phyloP scores from a whole-genome alignment of 2,888 invertebrate genomes.

The Danaus chrysippus region DNA sequence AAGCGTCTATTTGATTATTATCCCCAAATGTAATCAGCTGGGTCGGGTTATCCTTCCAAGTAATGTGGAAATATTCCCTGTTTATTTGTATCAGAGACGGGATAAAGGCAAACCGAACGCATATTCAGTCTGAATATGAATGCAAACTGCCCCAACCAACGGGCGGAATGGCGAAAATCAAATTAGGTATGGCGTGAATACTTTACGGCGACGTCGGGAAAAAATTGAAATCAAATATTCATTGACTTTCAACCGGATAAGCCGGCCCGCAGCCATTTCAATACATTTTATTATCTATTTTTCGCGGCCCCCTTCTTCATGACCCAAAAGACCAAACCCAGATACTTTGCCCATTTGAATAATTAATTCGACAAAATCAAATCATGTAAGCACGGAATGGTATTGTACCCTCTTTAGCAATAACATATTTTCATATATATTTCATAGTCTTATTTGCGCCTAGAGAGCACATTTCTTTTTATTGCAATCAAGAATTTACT shows the following conservation, averaged over 20 bases:
- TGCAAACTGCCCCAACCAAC: slow-evolving; percentile 76
- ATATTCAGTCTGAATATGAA: slow-evolving; percentile 78
- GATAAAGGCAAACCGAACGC: slow-evolving; percentile 74
- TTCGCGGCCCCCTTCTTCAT: slow-evolving; percentile 52
- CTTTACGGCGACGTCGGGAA: slow-evolving; percentile 76
- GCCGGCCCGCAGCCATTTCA: slow-evolving; percentile 76
- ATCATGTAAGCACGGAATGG: slow-evolving; percentile 32
- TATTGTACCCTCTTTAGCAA: slow-evolving; percentile 23
- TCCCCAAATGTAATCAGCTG: slow-evolving; percentile 74
- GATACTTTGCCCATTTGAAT: slow-evolving; percentile 48
- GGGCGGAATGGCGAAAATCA: slow-evolving; percentile 77
- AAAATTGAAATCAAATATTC: slow-evolving; percentile 80
- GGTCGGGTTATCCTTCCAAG: slow-evolving; percentile 71
- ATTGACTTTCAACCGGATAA: slow-evolving; percentile 79
- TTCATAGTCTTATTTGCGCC: slow-evolving; percentile 8
- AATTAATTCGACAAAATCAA: slow-evolving; percentile 40
- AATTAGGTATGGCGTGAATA: slow-evolving; percentile 79
- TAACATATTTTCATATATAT: slow-evolving; percentile 21
- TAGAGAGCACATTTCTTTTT: not conserved
- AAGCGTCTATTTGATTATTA: slow-evolving; percentile 51
- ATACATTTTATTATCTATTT: slow-evolving; percentile 79
- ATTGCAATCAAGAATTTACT: not conserved
- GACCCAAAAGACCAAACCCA: slow-evolving; percentile 29
- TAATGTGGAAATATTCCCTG: slow-evolving; percentile 78
- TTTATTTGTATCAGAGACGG: slow-evolving; percentile 77